Conservation (phyloP, 2,888 invertebrate genomes). For the Tetropium fuscum region DNA sequence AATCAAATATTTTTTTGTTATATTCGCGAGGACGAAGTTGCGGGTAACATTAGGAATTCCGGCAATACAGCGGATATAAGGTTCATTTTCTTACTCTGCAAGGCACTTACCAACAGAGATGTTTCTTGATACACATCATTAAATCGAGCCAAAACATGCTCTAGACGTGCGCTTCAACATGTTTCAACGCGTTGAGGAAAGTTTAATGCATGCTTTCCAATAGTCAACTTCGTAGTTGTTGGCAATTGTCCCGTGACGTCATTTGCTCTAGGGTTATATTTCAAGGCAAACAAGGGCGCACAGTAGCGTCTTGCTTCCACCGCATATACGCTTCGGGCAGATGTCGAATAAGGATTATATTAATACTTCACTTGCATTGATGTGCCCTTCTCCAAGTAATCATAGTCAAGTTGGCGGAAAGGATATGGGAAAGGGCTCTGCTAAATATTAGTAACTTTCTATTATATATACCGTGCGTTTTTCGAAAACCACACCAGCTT, state of each 20-base stretch:
- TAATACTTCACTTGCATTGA: slow-evolving; percentile 29
- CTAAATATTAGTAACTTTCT: neutral
- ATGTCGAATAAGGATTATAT: slow-evolving; percentile 21
- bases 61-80: too few relatives aligned
- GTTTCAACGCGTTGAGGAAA: slow-evolving; percentile 23
- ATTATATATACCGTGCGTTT: neutral
- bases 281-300: slow-evolving; percentile 26
- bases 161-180: slow-evolving; percentile 24
- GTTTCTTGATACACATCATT: slow-evolving; percentile 19
- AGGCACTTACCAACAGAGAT: slow-evolving; percentile 3
- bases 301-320: slow-evolving; percentile 12
- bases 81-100: too few relatives aligned
- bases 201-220: slow-evolving; percentile 28
- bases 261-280: slow-evolving; percentile 33
- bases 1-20: too few relatives aligned
- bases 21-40: too few relatives aligned
- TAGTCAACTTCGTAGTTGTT: slow-evolving; percentile 26
- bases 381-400: slow-evolving; percentile 4
- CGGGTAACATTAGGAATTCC: too few relatives aligned
- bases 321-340: slow-evolving; percentile 25
- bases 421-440: neutral
- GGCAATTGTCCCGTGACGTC: slow-evolving; percentile 32
- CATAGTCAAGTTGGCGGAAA: slow-evolving; percentile 9
- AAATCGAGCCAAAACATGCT: slow-evolving; percentile 20
- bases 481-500: neutral